Conservation (phyloP, 2,113 vertebrate genomes). For the Phaethon lepturus region DNA sequence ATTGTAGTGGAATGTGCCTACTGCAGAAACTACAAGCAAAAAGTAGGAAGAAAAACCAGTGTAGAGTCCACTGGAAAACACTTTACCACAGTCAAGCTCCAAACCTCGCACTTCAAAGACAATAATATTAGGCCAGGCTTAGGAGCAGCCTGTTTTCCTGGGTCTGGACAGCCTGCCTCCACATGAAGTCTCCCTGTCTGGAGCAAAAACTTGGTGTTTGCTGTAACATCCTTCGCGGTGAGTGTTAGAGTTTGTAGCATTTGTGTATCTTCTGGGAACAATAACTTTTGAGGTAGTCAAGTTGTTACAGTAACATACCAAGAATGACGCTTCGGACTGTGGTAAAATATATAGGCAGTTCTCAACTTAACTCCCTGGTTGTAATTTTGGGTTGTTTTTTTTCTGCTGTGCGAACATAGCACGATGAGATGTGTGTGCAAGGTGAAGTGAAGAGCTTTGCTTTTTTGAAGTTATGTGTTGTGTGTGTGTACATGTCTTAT, state of each 20-base stretch:
- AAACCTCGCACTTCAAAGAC: neutral
- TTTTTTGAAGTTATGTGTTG: neutral
- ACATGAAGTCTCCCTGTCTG: accelerated
- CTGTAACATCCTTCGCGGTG: neutral
- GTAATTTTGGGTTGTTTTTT: neutral
- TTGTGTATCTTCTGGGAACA: neutral
- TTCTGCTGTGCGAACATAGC: neutral
- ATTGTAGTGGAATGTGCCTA: neutral
- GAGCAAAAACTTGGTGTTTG: neutral
- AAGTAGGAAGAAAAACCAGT: neutral
- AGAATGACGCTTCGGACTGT: neutral
- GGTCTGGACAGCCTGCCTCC: neutral
- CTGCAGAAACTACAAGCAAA: neutral
- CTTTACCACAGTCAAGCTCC: neutral
- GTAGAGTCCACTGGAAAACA: neutral
- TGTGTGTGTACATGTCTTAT: neutral
- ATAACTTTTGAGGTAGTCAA: neutral
- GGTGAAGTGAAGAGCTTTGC: neutral
- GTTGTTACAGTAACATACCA: neutral
- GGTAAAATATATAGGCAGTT: neutral
- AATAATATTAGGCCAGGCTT: neutral
- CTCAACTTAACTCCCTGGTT: neutral
- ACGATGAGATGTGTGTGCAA: neutral
- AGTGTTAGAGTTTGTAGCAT: neutral
- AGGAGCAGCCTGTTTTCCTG: neutral